phyloP scores from a whole-genome alignment of 2,113 vertebrate genomes.

The Callipepla californica region DNA sequence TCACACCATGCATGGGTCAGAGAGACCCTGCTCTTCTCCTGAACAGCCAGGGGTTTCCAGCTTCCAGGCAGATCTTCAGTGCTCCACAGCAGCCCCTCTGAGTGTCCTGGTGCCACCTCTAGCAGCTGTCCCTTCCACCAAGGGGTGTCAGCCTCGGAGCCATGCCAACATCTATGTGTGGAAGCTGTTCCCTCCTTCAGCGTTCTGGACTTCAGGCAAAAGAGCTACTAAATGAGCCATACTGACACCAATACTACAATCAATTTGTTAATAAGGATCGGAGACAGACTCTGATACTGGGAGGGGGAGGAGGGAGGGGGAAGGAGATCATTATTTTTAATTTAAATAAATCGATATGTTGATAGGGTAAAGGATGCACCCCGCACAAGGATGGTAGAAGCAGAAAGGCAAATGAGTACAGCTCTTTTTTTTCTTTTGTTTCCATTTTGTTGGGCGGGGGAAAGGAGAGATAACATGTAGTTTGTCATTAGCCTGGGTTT shows the following conservation, averaged over 20 bases:
- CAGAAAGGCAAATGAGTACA: conserved; percentile 22
- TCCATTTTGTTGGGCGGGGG: no score
- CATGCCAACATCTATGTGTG: conserved; percentile 44
- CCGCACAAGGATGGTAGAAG: not conserved
- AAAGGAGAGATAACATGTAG: accelerated
- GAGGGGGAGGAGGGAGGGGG: conserved; percentile 19
- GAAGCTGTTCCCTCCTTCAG: conserved; percentile 49
- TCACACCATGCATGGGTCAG: accelerated
- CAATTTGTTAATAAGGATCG: conserved; percentile 69
- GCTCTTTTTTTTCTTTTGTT: not conserved
- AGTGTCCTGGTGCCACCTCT: not conserved
- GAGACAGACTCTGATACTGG: conserved; percentile 57
- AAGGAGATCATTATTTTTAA: conserved; percentile 76
- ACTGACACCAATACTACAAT: conserved; percentile 73
- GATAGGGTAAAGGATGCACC: conserved; percentile 45
- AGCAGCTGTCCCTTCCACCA: conserved; percentile 48
- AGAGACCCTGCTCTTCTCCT: not conserved
- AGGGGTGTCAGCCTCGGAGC: conserved; percentile 38
- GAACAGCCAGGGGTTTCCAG: not conserved
- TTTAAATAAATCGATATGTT: conserved; percentile 74
- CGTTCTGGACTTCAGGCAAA: conserved; percentile 64
- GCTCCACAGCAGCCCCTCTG: not conserved
- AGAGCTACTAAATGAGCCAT: conserved; percentile 70
- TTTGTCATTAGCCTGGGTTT: conserved; percentile 21
- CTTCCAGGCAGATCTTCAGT: not conserved